Conservation (phyloP, 2,888 invertebrate genomes). For the Mimas tiliae region DNA sequence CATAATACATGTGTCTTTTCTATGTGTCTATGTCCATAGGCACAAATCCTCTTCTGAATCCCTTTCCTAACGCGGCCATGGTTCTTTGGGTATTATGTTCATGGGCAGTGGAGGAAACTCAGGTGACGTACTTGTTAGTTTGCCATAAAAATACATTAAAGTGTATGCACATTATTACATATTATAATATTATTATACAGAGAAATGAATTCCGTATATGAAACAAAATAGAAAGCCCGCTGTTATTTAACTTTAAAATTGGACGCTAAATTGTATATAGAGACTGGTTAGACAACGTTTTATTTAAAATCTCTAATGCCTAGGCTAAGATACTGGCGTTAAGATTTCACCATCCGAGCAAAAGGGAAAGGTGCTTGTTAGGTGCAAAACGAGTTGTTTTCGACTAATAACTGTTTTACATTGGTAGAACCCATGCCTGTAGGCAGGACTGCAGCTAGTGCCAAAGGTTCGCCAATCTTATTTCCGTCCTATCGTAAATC, state of each 20-base stretch:
- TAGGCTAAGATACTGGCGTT: conserved; percentile 16
- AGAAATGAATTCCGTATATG: neutral
- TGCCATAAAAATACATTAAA: too few species aligned
- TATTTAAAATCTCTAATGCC: conserved; percentile 23
- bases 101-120: too few species aligned
- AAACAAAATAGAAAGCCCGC: conserved; percentile 11
- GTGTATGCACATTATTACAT: neutral
- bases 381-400: neutral
- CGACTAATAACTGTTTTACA: neutral
- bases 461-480: too few species aligned
- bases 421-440: neutral
- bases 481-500: too few species aligned
- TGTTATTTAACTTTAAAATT: conserved; percentile 9
- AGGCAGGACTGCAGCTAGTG: neutral
- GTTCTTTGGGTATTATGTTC: too few species aligned
- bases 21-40: too few species aligned
- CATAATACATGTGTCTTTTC: too few species aligned
- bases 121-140: too few species aligned
- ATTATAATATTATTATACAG: neutral
- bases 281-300: conserved; percentile 20
- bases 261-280: neutral
- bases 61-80: too few species aligned
- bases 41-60: too few species aligned
- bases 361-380: conserved; percentile 24
- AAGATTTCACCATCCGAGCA: conserved; percentile 27